phyloP scores from a whole-genome alignment of 2,888 invertebrate species.

The Epinotia nisella region DNA sequence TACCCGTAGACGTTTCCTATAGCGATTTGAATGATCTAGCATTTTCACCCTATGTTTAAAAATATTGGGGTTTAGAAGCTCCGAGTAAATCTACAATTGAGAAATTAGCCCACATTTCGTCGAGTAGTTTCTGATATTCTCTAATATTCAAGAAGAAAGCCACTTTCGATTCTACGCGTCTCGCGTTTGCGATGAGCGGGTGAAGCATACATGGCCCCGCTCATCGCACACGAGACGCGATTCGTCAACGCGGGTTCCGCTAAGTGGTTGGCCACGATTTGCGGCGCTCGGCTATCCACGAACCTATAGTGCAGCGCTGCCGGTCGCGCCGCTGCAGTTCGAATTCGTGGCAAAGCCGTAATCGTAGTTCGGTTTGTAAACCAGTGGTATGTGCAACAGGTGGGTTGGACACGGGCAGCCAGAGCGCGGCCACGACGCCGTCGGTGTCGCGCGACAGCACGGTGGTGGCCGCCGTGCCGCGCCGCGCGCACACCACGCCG shows the following conservation, averaged over 20 bases:
- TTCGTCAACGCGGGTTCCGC: background rate
- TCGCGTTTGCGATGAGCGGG: background rate
- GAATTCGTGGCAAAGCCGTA: too few species aligned
- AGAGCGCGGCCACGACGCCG: constrained; percentile 67
- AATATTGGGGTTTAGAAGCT: background rate
- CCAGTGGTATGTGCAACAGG: constrained; percentile 39
- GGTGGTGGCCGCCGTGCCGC: constrained; percentile 60
- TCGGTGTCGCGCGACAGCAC: constrained; percentile 76
- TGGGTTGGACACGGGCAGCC: constrained; percentile 50
- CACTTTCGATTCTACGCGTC: background rate
- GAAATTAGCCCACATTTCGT: constrained; percentile 11
- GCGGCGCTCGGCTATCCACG: too few species aligned
- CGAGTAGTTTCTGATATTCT: background rate
- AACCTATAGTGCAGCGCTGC: too few species aligned
- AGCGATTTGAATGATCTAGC: background rate
- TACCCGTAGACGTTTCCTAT: background rate
- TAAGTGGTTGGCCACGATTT: background rate
- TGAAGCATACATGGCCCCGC: background rate
- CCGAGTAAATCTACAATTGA: background rate
- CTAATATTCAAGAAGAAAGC: background rate
- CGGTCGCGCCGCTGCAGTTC: too few species aligned
- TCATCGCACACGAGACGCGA: background rate
- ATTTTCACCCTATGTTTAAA: background rate
- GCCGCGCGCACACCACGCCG: constrained; percentile 56
- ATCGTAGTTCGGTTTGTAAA: background rate